Evolutionary conservation across 2,888 invertebrate species (phyloP).

Genomic region (Melinaea menophilus): DNA sequence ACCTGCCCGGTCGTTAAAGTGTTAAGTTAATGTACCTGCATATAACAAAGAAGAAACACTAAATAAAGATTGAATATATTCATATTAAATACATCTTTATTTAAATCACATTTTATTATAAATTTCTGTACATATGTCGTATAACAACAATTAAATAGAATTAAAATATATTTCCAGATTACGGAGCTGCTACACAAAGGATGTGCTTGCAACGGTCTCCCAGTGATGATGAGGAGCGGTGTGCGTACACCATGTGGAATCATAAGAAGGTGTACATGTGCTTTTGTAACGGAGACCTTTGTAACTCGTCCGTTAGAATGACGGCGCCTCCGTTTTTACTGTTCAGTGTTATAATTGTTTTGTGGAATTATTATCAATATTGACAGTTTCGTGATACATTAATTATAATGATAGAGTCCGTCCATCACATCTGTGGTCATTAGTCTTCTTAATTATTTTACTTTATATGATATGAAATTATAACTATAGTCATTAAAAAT

Average conservation of each 20-base stretch:
- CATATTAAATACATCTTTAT: too few relatives aligned
- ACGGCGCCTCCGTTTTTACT: conserved; percentile 40
- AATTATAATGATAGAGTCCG: conserved; percentile 8
- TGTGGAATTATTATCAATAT: conserved; percentile 35
- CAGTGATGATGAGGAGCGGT: conserved; percentile 92
- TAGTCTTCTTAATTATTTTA: too few relatives aligned
- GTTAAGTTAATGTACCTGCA: too few relatives aligned
- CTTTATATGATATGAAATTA: neutral
- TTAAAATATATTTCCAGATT: conserved; percentile 77
- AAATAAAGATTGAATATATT: too few relatives aligned
- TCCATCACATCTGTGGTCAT: neutral
- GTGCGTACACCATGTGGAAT: conserved; percentile 90
- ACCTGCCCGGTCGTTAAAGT: too few relatives aligned
- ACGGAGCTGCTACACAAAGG: conserved; percentile 91
- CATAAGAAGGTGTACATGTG: conserved; percentile 92
- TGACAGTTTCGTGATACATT: conserved; percentile 5
- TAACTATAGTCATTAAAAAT: neutral
- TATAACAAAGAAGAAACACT: too few relatives aligned
- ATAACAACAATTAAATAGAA: neutral
- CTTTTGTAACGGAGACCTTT: conserved; percentile 93
- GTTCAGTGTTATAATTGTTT: conserved; percentile 38
- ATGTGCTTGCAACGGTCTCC: conserved; percentile 92
- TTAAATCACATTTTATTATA: too few relatives aligned
- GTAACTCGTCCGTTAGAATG: conserved; percentile 77
- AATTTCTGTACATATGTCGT: too few relatives aligned